Base-by-base conservation (phyloP, 1,140 invertebrate genomes). In the Meloidogyne exigua region DNA sequence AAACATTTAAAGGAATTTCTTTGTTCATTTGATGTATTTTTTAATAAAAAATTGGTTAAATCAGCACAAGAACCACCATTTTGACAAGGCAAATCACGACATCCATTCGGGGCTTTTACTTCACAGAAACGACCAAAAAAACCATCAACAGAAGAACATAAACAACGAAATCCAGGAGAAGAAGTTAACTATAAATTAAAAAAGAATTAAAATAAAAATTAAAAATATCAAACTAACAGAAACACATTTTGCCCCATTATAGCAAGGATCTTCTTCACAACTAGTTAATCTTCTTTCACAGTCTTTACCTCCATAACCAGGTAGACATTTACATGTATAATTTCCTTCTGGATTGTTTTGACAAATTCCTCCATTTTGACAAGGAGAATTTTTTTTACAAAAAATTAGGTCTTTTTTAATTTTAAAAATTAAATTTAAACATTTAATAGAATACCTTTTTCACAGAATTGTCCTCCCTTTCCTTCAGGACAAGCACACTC, bases 311-410 rank as follows among this genome's bases (percentile, higher is more conserved):
- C 81, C 82, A 39, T 80, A 80, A 25, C 87, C 87, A 23, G 85
- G 79, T 25, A 80, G 80, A 77, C 88, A 88, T 42, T 73, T 23
- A 73, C 88, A 88, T 11, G 78, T 82, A 73, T 86, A 88, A 36
- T 64, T 82, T 44, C 82, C 81, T 13, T 87, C 49, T 3, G 78
- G 78, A 76, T 85, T 83, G 28, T 83, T 68, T 18, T 36, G 36
- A 62, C 79, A 80, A 36, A 26, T 69, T 23, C 71, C 79, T 21
- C 78, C 79, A 32, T 80, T 80, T 65, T 68, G 69, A 68, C 79
- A 80, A 15, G 79, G 79, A 72, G 57, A 25, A 67, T 76, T 28
- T n/a, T 67, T 62, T 32, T 32, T 28, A 72, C 79, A 80, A 71
- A 67, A 81, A 42, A 23, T 67, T 57, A 80, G 57, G 63, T 81